Evolutionary conservation across 2,113 vertebrate species (phyloP), one percentile per base, ranked within the genome.

Genomic region (Hystrix cristata): DNA sequence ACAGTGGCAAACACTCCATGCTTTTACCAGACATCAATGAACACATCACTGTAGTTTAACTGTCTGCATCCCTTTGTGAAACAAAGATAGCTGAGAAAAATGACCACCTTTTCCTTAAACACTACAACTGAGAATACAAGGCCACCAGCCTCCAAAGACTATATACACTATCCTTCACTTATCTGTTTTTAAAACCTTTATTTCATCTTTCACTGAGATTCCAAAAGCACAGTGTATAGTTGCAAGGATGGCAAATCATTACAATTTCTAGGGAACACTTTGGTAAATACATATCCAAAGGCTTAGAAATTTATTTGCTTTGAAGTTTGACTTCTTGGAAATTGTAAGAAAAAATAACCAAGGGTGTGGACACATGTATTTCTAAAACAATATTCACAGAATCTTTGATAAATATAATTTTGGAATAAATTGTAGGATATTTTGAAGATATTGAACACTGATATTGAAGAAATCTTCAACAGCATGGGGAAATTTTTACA

Each of bases 371-470:
- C 9, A 85, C 86, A 89, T 48, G 59, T 12, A 89, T 60, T 87
- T 31, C 29, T 60, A 43, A 97, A 85, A 82, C 38, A 88, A 74
- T 57, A 84, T n/a, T 93, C 38, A 89, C 15, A 72, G 4, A 0
- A 65, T 79, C 19, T 62, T 89, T 93, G 25, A 86, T 67, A 85
- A 92, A 80, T 62, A 62, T 83, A 87, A 10, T 91, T 88, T 57
- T 86, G 38, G 65, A 88, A 81, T 72, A 88, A 95, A 85, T 85
- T 51, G 85, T 19, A 11, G 13, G 80, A 72, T 90, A 79, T 72
- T 91, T 55, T 94, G 38, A 82, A 88, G 57, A 94, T 46, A 85
- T 3, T 46, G 13, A 95, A 53, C 5, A 69, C 23, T 15, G 16
- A 69, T 21, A 15, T 7, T 87, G 19, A 51, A 92, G 95, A 86